Conservation (phyloP, 2,797 vertebrate species). For the Chaunax sp. region DNA sequence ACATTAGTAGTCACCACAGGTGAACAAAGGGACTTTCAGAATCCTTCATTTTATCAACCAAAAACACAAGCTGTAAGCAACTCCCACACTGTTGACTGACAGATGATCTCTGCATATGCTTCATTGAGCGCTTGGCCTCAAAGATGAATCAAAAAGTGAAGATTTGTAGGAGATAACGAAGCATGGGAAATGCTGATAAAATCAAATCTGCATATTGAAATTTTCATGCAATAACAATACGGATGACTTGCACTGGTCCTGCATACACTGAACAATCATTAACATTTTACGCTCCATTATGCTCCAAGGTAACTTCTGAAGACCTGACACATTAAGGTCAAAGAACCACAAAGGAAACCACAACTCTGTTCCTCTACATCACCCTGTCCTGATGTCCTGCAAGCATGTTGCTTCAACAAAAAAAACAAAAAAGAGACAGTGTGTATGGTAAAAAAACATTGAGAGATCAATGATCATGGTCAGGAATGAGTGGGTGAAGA, state of each 20-base stretch:
- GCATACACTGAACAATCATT: too few relatives aligned
- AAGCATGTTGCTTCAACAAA: constrained; percentile 11
- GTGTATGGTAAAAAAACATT: constrained; percentile 23
- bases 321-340: neutral
- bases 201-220: neutral
- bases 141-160: neutral
- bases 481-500: constrained; percentile 26
- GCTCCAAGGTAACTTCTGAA: neutral
- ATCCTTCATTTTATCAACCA: neutral
- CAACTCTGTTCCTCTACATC: neutral
- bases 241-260: too few relatives aligned
- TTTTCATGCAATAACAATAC: neutral
- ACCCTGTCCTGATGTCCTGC: constrained; percentile 4
- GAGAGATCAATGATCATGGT: constrained; percentile 12
- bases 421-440: constrained; percentile 16
- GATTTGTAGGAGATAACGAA: constrained; percentile 1
- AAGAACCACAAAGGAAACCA: too few relatives aligned
- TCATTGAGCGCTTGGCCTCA: too few relatives aligned
- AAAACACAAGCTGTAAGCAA: neutral
- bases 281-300: neutral
- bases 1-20: neutral
- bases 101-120: too few relatives aligned
- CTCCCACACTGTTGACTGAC: too few relatives aligned
- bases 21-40: neutral
- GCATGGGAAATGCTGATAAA: neutral